Percentiles rank a stretch among this genome's conserved stretches.
Conservation (phyloP, 2,113 vertebrate species). For the Felis catus region DNA sequence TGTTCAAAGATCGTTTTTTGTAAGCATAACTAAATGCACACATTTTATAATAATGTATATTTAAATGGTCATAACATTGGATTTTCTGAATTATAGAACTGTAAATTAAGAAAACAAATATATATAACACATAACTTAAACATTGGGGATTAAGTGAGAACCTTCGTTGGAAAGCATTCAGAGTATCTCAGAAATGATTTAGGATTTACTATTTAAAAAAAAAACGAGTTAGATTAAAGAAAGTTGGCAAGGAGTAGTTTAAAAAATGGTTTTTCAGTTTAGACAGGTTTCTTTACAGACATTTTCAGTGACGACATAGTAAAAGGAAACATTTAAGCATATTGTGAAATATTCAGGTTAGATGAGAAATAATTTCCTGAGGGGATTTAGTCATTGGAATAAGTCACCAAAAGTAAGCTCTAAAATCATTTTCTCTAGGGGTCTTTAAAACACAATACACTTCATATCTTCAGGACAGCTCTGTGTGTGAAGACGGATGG, state of each 20-base stretch:
- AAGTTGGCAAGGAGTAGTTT: neutral
- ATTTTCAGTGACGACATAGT: neutral
- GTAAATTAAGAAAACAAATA: neutral
- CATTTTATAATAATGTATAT: slow-evolving; percentile 32
- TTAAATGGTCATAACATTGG: slow-evolving; percentile 10
- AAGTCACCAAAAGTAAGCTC: slow-evolving; percentile 51
- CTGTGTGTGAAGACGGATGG: neutral
- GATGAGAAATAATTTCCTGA: slow-evolving; percentile 56
- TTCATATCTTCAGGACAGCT: neutral
- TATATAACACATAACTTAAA: neutral
- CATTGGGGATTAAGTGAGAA: neutral
- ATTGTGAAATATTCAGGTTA: slow-evolving; percentile 59
- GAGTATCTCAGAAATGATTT: neutral
- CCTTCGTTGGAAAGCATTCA: neutral
- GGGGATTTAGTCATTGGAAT: slow-evolving; percentile 44
- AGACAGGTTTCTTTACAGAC: neutral
- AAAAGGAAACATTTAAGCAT: slow-evolving; percentile 28
- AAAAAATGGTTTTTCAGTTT: slow-evolving; percentile 9
- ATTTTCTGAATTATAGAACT: slow-evolving; percentile 38
- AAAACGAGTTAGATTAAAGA: neutral
- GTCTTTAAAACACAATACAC: neutral
- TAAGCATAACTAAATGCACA: slow-evolving; percentile 48
- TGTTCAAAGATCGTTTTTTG: slow-evolving; percentile 45
- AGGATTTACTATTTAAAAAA: neutral
- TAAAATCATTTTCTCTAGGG: slow-evolving; percentile 2